Conservation (phyloP, 1,140 invertebrate genomes). For the Papilio polyxenes region DNA sequence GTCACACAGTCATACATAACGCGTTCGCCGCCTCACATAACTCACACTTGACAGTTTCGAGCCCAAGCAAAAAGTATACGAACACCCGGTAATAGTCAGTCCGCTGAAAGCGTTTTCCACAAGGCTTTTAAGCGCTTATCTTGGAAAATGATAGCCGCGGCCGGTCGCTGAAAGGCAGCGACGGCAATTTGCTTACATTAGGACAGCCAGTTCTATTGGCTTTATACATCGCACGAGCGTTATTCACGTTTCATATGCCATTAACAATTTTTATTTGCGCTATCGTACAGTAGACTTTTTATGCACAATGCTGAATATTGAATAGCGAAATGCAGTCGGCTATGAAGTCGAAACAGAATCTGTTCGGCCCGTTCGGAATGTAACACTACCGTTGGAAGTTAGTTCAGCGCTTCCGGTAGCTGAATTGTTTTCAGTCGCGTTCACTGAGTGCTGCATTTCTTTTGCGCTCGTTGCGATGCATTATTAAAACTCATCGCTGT, state of each 20-base stretch:
- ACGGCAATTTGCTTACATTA: conserved; percentile 80
- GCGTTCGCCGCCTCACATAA: conserved; percentile 48
- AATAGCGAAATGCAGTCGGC: conserved; percentile 58
- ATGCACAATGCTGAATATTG: conserved; percentile 53
- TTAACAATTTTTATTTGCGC: conserved; percentile 39
- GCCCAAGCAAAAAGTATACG: conserved; percentile 71
- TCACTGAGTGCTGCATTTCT: conserved; percentile 57
- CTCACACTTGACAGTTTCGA: conserved; percentile 58
- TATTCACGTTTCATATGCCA: conserved; percentile 49
- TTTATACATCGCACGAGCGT: conserved; percentile 40
- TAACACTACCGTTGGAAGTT: conserved; percentile 62
- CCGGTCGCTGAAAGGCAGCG: conserved; percentile 75
- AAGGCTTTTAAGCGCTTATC: conserved; percentile 80
- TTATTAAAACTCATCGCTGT: conserved; percentile 41
- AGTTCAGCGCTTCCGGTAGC: conserved; percentile 60
- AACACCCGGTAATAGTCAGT: conserved; percentile 66
- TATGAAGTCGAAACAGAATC: conserved; percentile 70
- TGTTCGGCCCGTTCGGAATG: conserved; percentile 65
- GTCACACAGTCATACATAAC: conserved; percentile 44
- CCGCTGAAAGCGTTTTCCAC: conserved; percentile 75
- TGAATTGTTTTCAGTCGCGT: conserved; percentile 71
- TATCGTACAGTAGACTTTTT: conserved; percentile 35
- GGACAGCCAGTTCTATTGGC: conserved; percentile 65
- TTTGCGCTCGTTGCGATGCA: conserved; percentile 53
- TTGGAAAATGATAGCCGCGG: conserved; percentile 76